Evolutionary conservation across 1,140 invertebrate genomes (phyloP).

Genomic region (Magallana gigas): DNA sequence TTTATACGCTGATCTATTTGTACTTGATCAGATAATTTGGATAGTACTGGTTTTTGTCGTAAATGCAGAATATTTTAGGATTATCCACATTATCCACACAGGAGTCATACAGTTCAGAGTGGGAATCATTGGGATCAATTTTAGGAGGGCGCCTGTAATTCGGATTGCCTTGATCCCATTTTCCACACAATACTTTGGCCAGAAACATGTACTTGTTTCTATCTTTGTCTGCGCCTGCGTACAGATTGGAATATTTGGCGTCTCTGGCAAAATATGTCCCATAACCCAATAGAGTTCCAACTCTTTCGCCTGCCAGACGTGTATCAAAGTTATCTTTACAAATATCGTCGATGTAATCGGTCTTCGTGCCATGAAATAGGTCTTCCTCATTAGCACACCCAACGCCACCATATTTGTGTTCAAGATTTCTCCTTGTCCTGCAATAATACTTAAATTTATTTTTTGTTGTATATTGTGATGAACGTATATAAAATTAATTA

Average conservation of each 20-base stretch:
- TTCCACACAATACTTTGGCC: conserved; percentile 67
- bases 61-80: conserved; percentile 70
- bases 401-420: conserved; percentile 34
- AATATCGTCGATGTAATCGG: conserved; percentile 46
- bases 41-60: conserved; percentile 69
- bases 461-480: no score
- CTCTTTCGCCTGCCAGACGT: conserved; percentile 55
- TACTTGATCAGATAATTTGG: conserved; percentile 71
- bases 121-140: conserved; percentile 38
- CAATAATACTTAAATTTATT: no score
- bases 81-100: conserved; percentile 65
- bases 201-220: conserved; percentile 62
- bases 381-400: conserved; percentile 48
- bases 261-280: conserved; percentile 69
- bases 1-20: conserved; percentile 29
- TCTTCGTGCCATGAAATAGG: conserved; percentile 57
- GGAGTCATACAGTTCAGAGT: conserved; percentile 63
- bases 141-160: conserved; percentile 63
- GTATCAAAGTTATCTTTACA: conserved; percentile 59
- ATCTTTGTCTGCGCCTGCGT: conserved; percentile 52
- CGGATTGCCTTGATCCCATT: conserved; percentile 58
- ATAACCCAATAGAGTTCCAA: conserved; percentile 65
- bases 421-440: conserved; percentile 44
- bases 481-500: no score
- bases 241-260: conserved; percentile 66